These are phyloP conservation scores for Leptatherina wallacei DNA, from an alignment of 2,797 vertebrate genomes.

Conservation along the genomic window DNA sequence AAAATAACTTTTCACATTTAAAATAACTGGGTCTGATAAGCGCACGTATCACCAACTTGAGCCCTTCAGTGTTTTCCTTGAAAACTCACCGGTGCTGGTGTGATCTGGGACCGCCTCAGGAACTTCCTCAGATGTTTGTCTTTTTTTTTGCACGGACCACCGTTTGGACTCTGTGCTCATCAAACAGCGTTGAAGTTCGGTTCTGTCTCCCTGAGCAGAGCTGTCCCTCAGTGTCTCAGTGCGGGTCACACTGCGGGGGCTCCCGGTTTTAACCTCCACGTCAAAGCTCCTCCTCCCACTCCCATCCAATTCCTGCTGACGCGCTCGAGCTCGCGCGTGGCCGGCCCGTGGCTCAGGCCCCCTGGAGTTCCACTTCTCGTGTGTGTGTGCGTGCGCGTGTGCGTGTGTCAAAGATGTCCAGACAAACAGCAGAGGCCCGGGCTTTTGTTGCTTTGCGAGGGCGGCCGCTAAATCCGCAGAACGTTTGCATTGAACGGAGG, in stretches of 20 bases:
- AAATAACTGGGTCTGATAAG: too few relatives aligned
- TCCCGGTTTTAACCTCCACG: constrained; percentile 67
- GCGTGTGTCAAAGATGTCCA: constrained; percentile 45
- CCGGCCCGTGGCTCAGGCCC: constrained; percentile 79
- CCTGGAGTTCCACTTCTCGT: constrained; percentile 19
- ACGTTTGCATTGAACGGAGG: constrained; percentile 49
- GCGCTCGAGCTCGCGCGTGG: constrained; percentile 75
- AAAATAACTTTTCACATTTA: neutral
- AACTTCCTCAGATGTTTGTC: constrained; percentile 32
- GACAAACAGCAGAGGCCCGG: constrained; percentile 59
- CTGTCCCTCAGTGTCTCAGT: constrained; percentile 50
- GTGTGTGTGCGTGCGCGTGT: constrained; percentile 36
- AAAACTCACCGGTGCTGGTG: constrained; percentile 46
- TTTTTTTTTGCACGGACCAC: constrained; percentile 11
- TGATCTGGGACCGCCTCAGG: constrained; percentile 24
- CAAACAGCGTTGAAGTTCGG: constrained; percentile 6
- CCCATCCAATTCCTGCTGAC: constrained; percentile 38
- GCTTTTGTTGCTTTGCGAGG: constrained; percentile 61
- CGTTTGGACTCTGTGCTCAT: constrained; percentile 31
- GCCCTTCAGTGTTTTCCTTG: neutral
- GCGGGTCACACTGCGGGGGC: constrained; percentile 60
- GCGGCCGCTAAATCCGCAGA: constrained; percentile 62
- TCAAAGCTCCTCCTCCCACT: constrained; percentile 66
- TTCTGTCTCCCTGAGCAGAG: constrained; percentile 20
- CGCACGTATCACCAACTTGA: neutral